Base-by-base conservation (phyloP, 2,888 invertebrate genomes). In the Schizotus pectinicornis region DNA sequence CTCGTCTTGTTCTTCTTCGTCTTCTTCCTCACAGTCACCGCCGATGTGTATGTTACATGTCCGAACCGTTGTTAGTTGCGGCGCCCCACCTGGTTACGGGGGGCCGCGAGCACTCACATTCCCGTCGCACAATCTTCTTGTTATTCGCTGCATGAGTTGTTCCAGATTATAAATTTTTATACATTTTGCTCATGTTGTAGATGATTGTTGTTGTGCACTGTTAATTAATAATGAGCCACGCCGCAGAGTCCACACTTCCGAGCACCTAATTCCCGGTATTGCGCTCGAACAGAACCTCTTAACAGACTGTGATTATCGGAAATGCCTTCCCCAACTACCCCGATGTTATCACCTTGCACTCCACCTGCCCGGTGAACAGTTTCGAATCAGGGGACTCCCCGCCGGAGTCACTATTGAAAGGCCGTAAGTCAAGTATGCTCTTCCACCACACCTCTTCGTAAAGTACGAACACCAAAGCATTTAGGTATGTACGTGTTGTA, bases 221-320 rank as follows among this genome's bases (percentile, higher is more conserved):
- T 78, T 78, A 75, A 73, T 63, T 58, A 54, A 57, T 57, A 55
- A 61, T 61, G 75, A 74, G 76, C 72, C 74, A 74, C 72, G 76
- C 75, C 76, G 75, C 77, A 75, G 72, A 72, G 74, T 77, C 77
- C 76, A 77, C 75, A 73, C 69, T 63, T 69, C 68, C 65, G 67
- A 71, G 70, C 71, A 73, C 70, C 69, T 62, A 32, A 69, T 61
- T 70, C 70, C 71, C 71, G 70, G 69, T 70, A 68, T 73, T 72
- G 74, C 75, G 73, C 74, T 76, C 73, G 75, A 72, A 72, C 72
- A 74, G 63, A 65, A 73, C 72, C 72, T 70, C 73, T 75, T 74
- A 80, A 80, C 80, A 80, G 80, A 79, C 81, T 81, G 81, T 81
- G 81, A 81, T 81, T 77, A 77, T 78, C 76, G 79, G 78, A 80